A percentile compares a stretch with the other conserved stretches of the same genome.
Conservation (phyloP, 2,113 vertebrate species). For the Eptatretus burgeri region DNA sequence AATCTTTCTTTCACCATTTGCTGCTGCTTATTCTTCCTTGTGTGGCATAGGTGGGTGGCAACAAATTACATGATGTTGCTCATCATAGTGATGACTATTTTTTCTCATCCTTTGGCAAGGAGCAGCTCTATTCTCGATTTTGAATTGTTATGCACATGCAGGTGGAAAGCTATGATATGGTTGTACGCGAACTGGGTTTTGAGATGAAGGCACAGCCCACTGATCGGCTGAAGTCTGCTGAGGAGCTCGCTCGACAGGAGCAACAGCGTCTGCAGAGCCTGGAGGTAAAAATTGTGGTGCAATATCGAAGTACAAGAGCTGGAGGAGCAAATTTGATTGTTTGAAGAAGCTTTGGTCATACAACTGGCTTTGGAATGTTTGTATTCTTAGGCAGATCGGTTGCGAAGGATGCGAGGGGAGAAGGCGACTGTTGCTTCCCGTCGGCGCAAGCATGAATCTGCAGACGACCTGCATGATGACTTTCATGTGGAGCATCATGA, state of each 20-base stretch:
- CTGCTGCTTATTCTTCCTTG: too few species aligned
- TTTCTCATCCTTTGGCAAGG: too few species aligned
- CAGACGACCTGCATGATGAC: constrained; percentile 57
- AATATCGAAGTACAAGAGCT: too few species aligned
- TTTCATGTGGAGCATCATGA: constrained; percentile 51
- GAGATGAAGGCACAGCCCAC: constrained; percentile 88
- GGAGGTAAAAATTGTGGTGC: constrained; percentile 27
- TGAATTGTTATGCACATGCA: neutral
- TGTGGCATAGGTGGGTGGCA: too few species aligned
- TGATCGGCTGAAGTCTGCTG: constrained; percentile 49
- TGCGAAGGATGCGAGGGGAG: constrained; percentile 47
- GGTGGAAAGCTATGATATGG: constrained; percentile 46
- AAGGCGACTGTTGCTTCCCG: constrained; percentile 9
- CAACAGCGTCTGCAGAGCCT: constrained; percentile 33
- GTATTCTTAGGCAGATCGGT: constrained; percentile 32
- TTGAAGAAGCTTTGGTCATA: too few species aligned
- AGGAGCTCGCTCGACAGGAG: constrained; percentile 49
- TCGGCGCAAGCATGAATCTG: constrained; percentile 29
- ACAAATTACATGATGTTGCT: too few species aligned
- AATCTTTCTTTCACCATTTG: too few species aligned
- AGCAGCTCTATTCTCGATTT: too few species aligned
- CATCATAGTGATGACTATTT: too few species aligned
- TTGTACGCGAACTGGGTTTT: constrained; percentile 70
- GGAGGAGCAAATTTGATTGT: too few species aligned
- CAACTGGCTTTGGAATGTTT: neutral